These are phyloP conservation scores for Melanitta fusca DNA, from an alignment of 2,797 vertebrate genomes.

Conservation along the genomic window DNA sequence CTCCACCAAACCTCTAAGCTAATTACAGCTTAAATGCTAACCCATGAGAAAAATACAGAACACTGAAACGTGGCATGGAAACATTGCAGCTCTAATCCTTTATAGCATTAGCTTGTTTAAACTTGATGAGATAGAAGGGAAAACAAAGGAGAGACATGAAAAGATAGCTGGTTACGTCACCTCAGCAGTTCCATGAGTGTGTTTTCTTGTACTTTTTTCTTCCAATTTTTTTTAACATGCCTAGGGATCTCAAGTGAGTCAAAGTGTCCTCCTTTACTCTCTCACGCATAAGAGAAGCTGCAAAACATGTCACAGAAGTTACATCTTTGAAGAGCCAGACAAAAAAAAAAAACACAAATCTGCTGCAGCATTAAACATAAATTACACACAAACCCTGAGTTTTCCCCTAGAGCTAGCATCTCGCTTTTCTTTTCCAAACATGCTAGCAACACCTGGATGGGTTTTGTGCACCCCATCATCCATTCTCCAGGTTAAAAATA, in stretches of 20 bases:
- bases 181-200: neutral
- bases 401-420: constrained; percentile 59
- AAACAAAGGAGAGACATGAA: neutral
- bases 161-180: neutral
- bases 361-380: constrained; percentile 48
- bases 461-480: constrained; percentile 13
- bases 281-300: neutral
- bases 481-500: neutral
- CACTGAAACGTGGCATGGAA: neutral
- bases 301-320: constrained; percentile 41
- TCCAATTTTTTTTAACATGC: neutral
- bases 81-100: constrained; percentile 19
- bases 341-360: constrained; percentile 51
- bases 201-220: constrained; percentile 5
- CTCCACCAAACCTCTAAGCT: neutral
- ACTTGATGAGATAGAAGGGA: neutral
- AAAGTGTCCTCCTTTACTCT: constrained; percentile 12
- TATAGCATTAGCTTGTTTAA: neutral
- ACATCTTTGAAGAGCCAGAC: constrained; percentile 58
- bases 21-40: constrained; percentile 19
- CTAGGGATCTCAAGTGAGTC: constrained; percentile 44
- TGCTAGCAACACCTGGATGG: constrained; percentile 44
- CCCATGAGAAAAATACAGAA: neutral
- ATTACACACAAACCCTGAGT: constrained; percentile 41
- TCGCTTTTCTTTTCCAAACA: constrained; percentile 69